phyloP scores from a whole-genome alignment of 2,113 vertebrate species.

The Coptodon rendalli region DNA sequence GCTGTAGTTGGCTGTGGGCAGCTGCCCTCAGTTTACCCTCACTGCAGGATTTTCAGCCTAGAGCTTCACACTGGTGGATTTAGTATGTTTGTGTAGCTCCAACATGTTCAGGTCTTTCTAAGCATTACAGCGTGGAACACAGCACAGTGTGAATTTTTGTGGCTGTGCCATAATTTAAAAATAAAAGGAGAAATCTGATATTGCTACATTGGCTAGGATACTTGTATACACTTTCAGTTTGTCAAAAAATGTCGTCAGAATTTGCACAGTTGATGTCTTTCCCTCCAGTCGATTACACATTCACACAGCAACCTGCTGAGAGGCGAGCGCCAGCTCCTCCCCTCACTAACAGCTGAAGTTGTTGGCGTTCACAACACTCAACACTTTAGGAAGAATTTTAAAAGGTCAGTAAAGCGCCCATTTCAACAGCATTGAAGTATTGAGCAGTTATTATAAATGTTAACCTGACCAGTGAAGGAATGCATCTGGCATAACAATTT shows the following conservation, averaged over 20 bases:
- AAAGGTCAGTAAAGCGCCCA: not conserved
- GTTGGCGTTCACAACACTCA: not conserved
- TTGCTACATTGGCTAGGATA: not conserved
- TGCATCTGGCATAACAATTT: not conserved
- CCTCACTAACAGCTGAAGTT: not conserved
- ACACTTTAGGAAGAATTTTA: not conserved
- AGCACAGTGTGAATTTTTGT: not conserved
- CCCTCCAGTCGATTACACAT: not conserved
- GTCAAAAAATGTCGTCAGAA: not conserved
- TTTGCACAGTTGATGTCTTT: not conserved
- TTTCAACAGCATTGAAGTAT: not conserved
- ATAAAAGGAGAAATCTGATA: not conserved
- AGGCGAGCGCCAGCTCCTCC: not conserved
- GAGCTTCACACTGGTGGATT: not conserved
- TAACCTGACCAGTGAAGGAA: not conserved
- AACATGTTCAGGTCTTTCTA: not conserved
- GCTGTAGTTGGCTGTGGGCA: not conserved
- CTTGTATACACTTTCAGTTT: not conserved
- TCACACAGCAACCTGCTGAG: not conserved
- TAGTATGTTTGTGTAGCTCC: not conserved
- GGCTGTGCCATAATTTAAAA: fast-evolving
- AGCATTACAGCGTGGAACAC: not conserved
- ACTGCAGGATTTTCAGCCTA: slow-evolving; percentile 13
- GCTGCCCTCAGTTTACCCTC: slow-evolving; percentile 30
- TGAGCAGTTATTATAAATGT: not conserved